phyloP scores from a whole-genome alignment of 2,888 invertebrate genomes.

The Netelia fuscicornis region DNA sequence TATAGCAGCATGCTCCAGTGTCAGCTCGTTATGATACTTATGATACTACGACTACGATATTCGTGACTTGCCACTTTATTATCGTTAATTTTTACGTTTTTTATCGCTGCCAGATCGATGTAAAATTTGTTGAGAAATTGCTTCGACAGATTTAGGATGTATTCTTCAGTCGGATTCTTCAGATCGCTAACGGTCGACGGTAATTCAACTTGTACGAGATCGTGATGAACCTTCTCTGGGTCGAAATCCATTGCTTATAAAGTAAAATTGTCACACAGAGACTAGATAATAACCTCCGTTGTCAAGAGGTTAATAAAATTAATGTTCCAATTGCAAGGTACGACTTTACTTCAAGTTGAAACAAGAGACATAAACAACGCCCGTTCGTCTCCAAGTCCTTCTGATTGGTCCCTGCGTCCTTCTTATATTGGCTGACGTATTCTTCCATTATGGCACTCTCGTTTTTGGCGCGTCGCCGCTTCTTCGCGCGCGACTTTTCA shows the following conservation, averaged over 20 bases:
- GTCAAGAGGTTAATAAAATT: no score
- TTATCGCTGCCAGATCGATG: slow-evolving; percentile 71
- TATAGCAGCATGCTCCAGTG: neutral
- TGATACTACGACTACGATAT: neutral
- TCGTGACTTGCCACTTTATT: neutral
- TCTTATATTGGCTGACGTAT: no score
- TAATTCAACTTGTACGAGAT: slow-evolving; percentile 70
- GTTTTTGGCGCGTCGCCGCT: no score
- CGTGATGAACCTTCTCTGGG: slow-evolving; percentile 71
- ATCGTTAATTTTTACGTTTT: slow-evolving; percentile 68
- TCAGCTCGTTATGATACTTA: no score
- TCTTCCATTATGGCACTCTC: no score
- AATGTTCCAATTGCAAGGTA: no score
- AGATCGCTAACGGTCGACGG: slow-evolving; percentile 73
- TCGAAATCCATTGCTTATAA: slow-evolving; percentile 58
- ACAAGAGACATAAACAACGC: no score
- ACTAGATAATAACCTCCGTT: neutral
- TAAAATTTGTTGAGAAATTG: slow-evolving; percentile 72
- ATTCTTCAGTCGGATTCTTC: slow-evolving; percentile 76
- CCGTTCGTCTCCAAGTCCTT: no score
- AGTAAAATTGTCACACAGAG: neutral
- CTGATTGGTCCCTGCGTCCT: no score
- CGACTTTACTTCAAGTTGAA: no score
- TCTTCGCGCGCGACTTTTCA: no score
- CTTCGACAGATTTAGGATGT: slow-evolving; percentile 72